These are phyloP conservation scores for Mesorhabditis spiculigera DNA, from an alignment of 2,888 invertebrate species.

Conservation along the genomic window DNA sequence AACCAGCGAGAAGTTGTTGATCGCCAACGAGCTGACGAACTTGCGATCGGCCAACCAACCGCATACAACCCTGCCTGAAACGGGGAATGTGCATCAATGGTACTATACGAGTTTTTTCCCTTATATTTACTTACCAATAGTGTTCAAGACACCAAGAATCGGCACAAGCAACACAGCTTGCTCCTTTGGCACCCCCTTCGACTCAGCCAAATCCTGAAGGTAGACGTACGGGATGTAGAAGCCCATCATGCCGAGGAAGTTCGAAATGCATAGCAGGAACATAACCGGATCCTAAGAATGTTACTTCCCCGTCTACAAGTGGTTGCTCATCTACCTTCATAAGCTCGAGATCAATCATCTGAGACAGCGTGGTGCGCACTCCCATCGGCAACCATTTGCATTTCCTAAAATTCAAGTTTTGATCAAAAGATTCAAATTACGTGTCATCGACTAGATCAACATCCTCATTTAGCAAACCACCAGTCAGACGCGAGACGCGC, in stretches of 20 bases:
- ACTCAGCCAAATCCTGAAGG: constrained; percentile 49
- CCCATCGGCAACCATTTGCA: constrained; percentile 49
- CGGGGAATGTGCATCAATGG: not conserved
- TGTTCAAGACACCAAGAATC: constrained; percentile 70
- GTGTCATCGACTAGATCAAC: constrained; percentile 15
- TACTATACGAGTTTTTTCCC: not conserved
- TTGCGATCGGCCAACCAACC: constrained; percentile 68
- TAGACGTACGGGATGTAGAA: constrained; percentile 91
- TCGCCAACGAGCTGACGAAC: constrained; percentile 72
- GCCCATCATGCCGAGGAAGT: constrained; percentile 89
- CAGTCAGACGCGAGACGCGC: constrained; percentile 36
- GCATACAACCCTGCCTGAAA: constrained; percentile 68
- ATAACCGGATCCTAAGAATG: constrained; percentile 77
- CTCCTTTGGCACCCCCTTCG: constrained; percentile 23
- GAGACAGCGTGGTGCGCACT: constrained; percentile 47
- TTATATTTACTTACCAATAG: constrained; percentile 67
- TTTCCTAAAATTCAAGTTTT: constrained; percentile 25
- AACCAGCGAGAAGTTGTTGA: constrained; percentile 79
- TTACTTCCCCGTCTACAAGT: no score
- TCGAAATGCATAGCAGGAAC: constrained; percentile 82
- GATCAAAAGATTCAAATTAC: not conserved
- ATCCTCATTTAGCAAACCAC: constrained; percentile 22
- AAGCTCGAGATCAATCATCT: constrained; percentile 56
- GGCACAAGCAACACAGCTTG: constrained; percentile 49
- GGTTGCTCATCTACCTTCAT: constrained; percentile 22